Percentiles rank a stretch among this genome's conserved stretches.
Evolutionary conservation across 2,113 vertebrate genomes (phyloP).

Genomic region (Motacilla tschutschensis): DNA sequence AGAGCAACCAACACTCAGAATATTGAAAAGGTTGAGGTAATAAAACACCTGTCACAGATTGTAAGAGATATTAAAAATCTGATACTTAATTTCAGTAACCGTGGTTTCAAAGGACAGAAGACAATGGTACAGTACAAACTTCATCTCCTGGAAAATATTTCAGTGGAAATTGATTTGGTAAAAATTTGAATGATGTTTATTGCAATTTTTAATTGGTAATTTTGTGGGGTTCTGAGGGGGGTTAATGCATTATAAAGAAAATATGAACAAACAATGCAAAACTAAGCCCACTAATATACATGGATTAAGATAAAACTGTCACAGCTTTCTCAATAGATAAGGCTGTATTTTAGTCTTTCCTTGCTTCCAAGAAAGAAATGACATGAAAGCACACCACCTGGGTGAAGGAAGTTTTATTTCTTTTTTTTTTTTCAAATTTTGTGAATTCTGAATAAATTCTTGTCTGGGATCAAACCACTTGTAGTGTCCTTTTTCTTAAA

Average conservation of each 20-base stretch:
- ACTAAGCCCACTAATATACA: neutral
- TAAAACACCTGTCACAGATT: constrained; percentile 53
- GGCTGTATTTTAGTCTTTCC: neutral
- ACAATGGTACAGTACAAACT: neutral
- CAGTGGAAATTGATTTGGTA: neutral
- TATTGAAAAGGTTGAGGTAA: constrained; percentile 52
- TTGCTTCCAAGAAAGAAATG: neutral
- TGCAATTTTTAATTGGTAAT: neutral
- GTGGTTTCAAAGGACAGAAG: neutral
- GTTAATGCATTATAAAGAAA: neutral
- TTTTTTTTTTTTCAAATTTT: neutral
- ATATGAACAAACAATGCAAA: neutral
- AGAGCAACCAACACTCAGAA: constrained; percentile 33
- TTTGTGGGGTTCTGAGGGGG: neutral
- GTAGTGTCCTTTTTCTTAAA: neutral
- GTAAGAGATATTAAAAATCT: constrained; percentile 38
- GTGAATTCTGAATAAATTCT: neutral
- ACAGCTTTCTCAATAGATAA: neutral
- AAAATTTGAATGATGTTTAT: neutral
- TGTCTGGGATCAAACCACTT: neutral
- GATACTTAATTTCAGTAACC: constrained; percentile 30
- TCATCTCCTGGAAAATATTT: neutral
- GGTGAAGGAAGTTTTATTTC: neutral
- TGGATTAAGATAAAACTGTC: neutral
- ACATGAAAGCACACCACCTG: neutral